Evolutionary conservation across 2,888 invertebrate species (phyloP), one percentile per base, ranked within the genome.

Genomic region (Pollenia labialis): DNA sequence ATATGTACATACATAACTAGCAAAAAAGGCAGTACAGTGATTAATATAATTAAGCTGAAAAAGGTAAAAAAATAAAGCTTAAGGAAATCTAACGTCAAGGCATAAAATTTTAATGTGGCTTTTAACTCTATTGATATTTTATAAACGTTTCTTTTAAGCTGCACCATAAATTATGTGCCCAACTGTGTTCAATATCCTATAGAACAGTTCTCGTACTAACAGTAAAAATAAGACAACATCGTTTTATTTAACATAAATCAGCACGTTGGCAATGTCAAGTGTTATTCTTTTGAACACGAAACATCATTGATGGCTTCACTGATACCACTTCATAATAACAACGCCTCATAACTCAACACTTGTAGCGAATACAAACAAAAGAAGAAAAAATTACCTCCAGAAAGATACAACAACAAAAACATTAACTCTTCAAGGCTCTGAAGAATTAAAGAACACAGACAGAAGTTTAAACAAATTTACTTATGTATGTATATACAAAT

Each of bases 231-330:
- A 48, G 56, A 74, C 40, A 81, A 18, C 40, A 52, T 32, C 40
- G 23, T 71, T 72, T 66, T 81, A 60, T 72, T 83, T 69, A 81
- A 68, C 71, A 85, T 66, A 82, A 87, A 87, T 80, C 81, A 82
- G 79, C 81, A 85, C 75, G 81, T 80, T 85, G 69, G 71, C 85
- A 85, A 81, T 87, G 85, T 85, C 87, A 87, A 87, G 81, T 82
- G 85, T 82, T 85, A 82, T 85, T 87, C 87, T 82, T 82, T 60
- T 48, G 81, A 75, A 75, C 81, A 85, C 75, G 85, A 85, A 84
- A 87, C 87, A 82, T 81, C 87, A 87, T 79, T 85, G 85, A 84
- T 77, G 87, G 81, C 62, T 81, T 81, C 72, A 71, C 81, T 80
- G 85, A 87, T 85, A 87, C n/a, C 62, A 23, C 85, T 82, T 82